Percentiles rank a stretch among this genome's conserved stretches.
These are phyloP conservation scores for Setipinna tenuifilis DNA, from an alignment of 2,797 vertebrate species.

Conservation along the genomic window DNA sequence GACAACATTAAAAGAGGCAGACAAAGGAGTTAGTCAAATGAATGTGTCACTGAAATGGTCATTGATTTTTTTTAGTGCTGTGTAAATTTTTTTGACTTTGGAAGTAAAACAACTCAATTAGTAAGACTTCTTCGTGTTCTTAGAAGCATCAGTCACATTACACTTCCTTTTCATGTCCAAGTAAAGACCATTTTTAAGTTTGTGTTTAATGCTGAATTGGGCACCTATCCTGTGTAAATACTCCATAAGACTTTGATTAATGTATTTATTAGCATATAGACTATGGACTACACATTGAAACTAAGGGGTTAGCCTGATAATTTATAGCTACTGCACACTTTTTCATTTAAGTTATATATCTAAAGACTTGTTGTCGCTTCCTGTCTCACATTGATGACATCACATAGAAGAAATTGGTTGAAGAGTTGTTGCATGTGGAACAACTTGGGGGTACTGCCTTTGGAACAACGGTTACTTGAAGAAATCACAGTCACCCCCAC, in stretches of 20 bases:
- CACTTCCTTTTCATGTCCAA: background rate
- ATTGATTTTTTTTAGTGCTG: background rate
- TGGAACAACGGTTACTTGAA: too few species aligned
- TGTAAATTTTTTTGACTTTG: background rate
- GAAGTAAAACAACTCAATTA: conserved; percentile 2
- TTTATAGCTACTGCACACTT: too few species aligned
- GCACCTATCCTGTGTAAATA: background rate
- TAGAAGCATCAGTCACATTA: background rate
- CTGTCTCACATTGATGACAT: too few species aligned
- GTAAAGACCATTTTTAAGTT: background rate
- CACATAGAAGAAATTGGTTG: too few species aligned
- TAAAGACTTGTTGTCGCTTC: too few species aligned
- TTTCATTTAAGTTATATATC: too few species aligned
- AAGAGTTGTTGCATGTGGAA: too few species aligned
- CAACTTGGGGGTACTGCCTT: too few species aligned
- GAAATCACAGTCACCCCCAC: background rate
- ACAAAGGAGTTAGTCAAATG: background rate
- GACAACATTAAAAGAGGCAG: background rate
- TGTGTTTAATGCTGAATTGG: background rate
- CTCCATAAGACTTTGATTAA: too few species aligned
- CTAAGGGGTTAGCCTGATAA: too few species aligned
- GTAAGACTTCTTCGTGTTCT: background rate
- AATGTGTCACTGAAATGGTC: background rate
- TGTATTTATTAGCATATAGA: too few species aligned
- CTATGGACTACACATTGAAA: too few species aligned